Percentiles rank a stretch among this genome's conserved stretches.
Evolutionary conservation across 2,888 invertebrate genomes (phyloP).

Genomic region (Adela reaumurella): DNA sequence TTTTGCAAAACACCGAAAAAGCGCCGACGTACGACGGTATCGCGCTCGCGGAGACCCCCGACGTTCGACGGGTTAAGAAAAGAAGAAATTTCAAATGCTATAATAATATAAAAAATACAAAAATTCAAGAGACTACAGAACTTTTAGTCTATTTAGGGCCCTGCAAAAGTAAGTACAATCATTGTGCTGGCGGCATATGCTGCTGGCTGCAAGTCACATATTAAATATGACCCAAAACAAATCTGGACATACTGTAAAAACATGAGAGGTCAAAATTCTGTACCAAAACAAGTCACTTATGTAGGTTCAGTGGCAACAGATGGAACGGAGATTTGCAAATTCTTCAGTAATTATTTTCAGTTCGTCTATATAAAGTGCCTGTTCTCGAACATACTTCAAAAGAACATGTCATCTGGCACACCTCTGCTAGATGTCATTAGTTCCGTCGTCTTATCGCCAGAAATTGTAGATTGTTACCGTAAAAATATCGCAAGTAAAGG

Average conservation of each 20-base stretch:
- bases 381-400: not conserved
- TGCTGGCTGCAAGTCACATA: too few species aligned
- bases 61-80: too few species aligned
- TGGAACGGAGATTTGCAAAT: not conserved
- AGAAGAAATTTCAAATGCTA: too few species aligned
- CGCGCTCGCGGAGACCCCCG: too few species aligned
- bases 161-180: too few species aligned
- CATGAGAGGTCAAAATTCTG: not conserved
- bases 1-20: too few species aligned
- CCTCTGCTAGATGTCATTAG: not conserved
- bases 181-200: too few species aligned
- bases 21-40: too few species aligned
- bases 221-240: not conserved
- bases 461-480: not conserved
- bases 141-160: too few species aligned
- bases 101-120: too few species aligned
- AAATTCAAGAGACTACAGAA: too few species aligned
- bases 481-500: not conserved
- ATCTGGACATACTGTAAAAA: not conserved
- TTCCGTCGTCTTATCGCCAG: not conserved
- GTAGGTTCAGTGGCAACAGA: not conserved
- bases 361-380: not conserved
- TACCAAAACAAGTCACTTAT: not conserved
- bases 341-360: not conserved
- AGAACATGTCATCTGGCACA: not conserved